Base-by-base conservation (phyloP, 2,888 invertebrate species). In the Baronia brevicornis region DNA sequence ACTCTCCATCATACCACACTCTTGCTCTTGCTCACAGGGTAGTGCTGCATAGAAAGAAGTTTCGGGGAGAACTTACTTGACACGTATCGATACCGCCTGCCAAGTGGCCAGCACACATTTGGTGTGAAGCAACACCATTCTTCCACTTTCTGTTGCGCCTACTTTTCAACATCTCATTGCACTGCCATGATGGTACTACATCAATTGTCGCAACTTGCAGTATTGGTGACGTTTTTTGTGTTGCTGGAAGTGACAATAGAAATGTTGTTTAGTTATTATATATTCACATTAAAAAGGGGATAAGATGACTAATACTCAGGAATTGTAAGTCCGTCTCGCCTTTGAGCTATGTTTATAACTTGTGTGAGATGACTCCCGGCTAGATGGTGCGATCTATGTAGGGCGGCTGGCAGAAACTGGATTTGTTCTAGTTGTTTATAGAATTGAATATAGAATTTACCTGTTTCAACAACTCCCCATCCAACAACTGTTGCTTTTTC, bases 11-110 rank as follows among this genome's bases (percentile, higher is more conserved):
- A 5, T 17, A 17, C 5, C 17, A 17, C n/a, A n/a, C n/a, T n/a
- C n/a, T n/a, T n/a, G 6, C 17, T 17, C 5, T 5, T 4, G 17
- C 6, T 17, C 17, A 4, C 17, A 17, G 17, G 6, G 4, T 6
- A 17, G 6, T 17, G 5, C 4, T 17, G 6, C 7, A 27, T 17
- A 12, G 3, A 17, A 7, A 7, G 10, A 5, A 23, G 17, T 23
- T 23, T 24, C 10, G 7, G 19, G 12, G 21, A 4, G 8, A 25
- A 15, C 21, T 15, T 46, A 70, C 72, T 59, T 66, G 61, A 39
- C 73, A 72, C 14, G 70, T 55, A 32, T 72, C 71, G 0, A 64
- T 62, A 3, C 67, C 70, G 2, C 72, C 72, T 13, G 43, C 46
- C 12, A 69, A 37, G 4, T 57, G 60, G 3, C 73, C 73, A 25